phyloP scores from a whole-genome alignment of 2,888 invertebrate genomes.

The Thereva unica region DNA sequence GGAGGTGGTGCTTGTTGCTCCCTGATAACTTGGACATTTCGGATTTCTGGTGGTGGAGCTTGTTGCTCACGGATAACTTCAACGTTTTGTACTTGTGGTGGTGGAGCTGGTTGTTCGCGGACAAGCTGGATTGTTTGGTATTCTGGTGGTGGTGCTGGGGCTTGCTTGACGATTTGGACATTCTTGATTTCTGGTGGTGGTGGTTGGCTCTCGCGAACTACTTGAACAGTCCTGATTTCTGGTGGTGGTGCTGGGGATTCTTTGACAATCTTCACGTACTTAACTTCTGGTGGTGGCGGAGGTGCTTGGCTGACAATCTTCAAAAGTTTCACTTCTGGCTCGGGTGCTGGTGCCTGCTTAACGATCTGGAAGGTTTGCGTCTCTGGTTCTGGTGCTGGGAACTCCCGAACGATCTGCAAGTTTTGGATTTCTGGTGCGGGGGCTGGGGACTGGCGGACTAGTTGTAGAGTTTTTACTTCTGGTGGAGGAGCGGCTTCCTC shows the following conservation, averaged over 20 bases:
- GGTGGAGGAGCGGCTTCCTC: conserved; percentile 2
- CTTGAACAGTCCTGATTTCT: conserved; percentile 17
- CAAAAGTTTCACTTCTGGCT: conserved; percentile 27
- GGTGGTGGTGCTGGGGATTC: conserved; percentile 29
- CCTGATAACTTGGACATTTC: too few relatives aligned
- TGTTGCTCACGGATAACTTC: conserved; percentile 7
- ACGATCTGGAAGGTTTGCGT: conserved; percentile 23
- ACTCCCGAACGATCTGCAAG: conserved; percentile 15
- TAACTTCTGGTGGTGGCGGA: conserved; percentile 27
- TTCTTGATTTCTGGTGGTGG: conserved; percentile 2
- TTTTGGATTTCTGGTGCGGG: conserved; percentile 18
- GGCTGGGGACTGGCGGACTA: conserved; percentile 11
- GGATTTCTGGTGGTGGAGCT: not conserved
- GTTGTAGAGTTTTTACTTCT: conserved; percentile 25
- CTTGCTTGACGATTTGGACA: not conserved
- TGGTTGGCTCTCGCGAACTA: conserved; percentile 20
- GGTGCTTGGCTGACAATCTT: conserved; percentile 20
- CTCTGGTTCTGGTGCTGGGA: conserved; percentile 20
- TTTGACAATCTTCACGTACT: conserved; percentile 18
- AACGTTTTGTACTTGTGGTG: not conserved
- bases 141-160: not conserved
- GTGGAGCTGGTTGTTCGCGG: not conserved
- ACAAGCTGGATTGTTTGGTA: conserved; percentile 12
- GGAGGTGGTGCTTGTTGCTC: not conserved
- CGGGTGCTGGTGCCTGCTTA: conserved; percentile 27